Evolutionary conservation across 2,113 vertebrate genomes (phyloP).

Genomic region (Cromileptes altivelis): DNA sequence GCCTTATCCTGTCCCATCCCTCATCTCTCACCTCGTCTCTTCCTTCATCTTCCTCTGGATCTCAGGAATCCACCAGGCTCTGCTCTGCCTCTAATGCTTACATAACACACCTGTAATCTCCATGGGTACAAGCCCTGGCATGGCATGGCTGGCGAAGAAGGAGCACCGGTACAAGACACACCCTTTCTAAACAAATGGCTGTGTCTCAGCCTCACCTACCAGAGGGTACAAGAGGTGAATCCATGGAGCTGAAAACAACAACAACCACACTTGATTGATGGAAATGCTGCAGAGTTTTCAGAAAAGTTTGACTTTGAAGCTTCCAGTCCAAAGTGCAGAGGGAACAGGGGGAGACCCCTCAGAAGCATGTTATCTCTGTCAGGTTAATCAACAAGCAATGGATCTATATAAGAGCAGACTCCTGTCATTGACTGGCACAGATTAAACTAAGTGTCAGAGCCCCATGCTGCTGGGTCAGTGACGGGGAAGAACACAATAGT

Average conservation of each 20-base stretch:
- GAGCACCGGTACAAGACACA: slow-evolving; percentile 80
- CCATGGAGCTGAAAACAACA: neutral
- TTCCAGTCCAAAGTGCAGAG: slow-evolving; percentile 57
- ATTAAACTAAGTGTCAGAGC: slow-evolving; percentile 40
- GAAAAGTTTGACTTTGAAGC: slow-evolving; percentile 39
- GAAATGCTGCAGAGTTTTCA: slow-evolving; percentile 16
- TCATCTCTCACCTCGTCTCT: neutral
- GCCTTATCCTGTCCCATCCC: neutral
- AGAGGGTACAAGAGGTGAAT: slow-evolving; percentile 38
- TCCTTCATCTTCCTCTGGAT: slow-evolving; percentile 10
- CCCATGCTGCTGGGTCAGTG: slow-evolving; percentile 52
- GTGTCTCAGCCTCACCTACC: slow-evolving; percentile 68
- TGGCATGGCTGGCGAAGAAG: slow-evolving; percentile 61
- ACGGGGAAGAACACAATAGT: slow-evolving; percentile 66
- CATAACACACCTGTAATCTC: slow-evolving; percentile 82
- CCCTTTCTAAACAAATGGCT: slow-evolving; percentile 84
- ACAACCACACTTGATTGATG: neutral
- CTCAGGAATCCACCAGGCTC: slow-evolving; percentile 20
- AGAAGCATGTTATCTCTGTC: slow-evolving; percentile 51
- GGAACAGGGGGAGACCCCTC: slow-evolving; percentile 14
- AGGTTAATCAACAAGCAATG: slow-evolving; percentile 71
- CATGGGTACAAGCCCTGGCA: slow-evolving; percentile 83
- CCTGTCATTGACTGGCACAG: slow-evolving; percentile 23
- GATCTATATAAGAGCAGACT: slow-evolving; percentile 5
- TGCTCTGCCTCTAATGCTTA: slow-evolving; percentile 55